These are phyloP conservation scores for Eupithecia dodoneata DNA, from an alignment of 2,888 invertebrate species.

Conservation along the genomic window DNA sequence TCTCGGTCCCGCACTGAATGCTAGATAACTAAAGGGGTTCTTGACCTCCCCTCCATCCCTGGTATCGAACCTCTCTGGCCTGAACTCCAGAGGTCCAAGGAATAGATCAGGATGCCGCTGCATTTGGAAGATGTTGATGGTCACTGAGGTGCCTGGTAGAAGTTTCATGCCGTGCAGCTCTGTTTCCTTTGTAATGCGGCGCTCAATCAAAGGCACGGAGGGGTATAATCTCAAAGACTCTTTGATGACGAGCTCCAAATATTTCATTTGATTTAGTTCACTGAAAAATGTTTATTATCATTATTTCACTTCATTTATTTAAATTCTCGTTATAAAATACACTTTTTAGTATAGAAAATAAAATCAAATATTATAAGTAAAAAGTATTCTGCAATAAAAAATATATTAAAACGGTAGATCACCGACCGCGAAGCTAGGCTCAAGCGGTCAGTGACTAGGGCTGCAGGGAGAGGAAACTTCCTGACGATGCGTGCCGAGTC, in stretches of 20 bases:
- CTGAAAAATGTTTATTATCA: conserved; percentile 48
- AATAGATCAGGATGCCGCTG: conserved; percentile 78
- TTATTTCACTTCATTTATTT: background rate
- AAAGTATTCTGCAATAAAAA: too few species aligned
- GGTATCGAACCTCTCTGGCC: conserved; percentile 80
- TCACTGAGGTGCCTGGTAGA: conserved; percentile 63
- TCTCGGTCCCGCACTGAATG: conserved; percentile 87
- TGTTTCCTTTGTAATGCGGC: conserved; percentile 64
- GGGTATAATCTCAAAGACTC: conserved; percentile 80
- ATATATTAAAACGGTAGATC: too few species aligned
- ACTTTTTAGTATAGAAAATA: too few species aligned
- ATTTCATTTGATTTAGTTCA: conserved; percentile 75
- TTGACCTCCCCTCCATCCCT: conserved; percentile 37
- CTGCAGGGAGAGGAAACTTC: too few species aligned
- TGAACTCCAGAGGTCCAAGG: conserved; percentile 77
- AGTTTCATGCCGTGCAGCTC: conserved; percentile 43
- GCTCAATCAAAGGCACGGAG: conserved; percentile 75
- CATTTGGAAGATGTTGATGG: conserved; percentile 67
- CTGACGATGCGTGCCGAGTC: too few species aligned
- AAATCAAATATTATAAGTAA: too few species aligned
- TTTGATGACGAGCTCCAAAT: conserved; percentile 78
- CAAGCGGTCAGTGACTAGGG: too few species aligned
- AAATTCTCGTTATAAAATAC: too few species aligned
- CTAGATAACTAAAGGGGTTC: conserved; percentile 79
- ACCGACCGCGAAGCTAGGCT: too few species aligned